Evolutionary conservation across 2,113 vertebrate species (phyloP).

Genomic region (Colinus virginianus): DNA sequence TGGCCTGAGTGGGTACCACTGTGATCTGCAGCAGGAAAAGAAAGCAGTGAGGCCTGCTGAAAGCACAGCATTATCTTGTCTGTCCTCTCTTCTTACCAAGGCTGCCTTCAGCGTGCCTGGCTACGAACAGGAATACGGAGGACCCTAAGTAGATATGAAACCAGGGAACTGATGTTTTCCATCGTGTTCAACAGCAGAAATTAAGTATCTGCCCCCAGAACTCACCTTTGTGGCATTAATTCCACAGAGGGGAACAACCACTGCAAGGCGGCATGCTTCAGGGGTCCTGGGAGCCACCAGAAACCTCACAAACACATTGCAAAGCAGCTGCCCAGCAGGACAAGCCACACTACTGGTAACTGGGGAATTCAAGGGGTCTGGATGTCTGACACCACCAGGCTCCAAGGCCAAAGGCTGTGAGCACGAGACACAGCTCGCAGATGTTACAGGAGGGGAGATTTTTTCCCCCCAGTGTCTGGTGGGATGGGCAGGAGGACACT

Average conservation of each 20-base stretch:
- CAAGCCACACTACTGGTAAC: fast-evolving
- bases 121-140: not conserved
- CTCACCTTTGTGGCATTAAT: fast-evolving
- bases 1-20: conserved; percentile 79
- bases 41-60: not conserved
- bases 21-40: conserved; percentile 72
- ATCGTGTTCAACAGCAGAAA: not conserved
- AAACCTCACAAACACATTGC: not conserved
- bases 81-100: not conserved
- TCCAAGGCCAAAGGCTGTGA: not conserved
- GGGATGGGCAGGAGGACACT: not conserved
- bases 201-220: not conserved
- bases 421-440: not conserved
- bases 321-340: not conserved
- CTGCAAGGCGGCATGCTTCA: not conserved
- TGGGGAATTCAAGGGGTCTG: not conserved
- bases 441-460: not conserved
- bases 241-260: not conserved
- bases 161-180: not conserved
- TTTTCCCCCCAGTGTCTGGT: not conserved
- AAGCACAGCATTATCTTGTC: not conserved
- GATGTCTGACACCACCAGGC: not conserved
- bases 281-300: not conserved
- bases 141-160: fast-evolving
- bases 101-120: not conserved